Percentiles rank a stretch among this genome's conserved stretches.
Conservation (phyloP, 1,140 invertebrate genomes). For the Drosophila micromelanica region DNA sequence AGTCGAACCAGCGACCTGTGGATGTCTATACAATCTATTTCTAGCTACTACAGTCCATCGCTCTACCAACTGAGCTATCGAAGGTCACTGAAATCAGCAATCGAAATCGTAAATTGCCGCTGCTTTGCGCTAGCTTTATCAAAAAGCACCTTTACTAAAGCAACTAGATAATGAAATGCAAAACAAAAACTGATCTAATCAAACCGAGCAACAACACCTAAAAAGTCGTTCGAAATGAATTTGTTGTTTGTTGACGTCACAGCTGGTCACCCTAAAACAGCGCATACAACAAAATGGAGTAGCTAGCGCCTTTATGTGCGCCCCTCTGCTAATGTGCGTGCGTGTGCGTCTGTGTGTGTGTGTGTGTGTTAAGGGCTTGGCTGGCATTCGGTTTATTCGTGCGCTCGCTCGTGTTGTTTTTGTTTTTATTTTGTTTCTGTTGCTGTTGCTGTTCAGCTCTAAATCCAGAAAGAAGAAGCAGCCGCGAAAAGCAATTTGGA, state of each 20-base stretch:
- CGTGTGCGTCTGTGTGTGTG: conserved; percentile 31
- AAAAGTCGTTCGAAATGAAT: not conserved
- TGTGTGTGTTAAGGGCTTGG: conserved; percentile 49
- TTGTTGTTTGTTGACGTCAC: conserved; percentile 31
- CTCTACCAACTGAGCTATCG: conserved; percentile 95
- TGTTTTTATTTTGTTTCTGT: conserved; percentile 3
- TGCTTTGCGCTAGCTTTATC: not conserved
- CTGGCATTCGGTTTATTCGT: conserved; percentile 42
- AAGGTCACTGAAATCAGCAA: conserved; percentile 84
- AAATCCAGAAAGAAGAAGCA: conserved; percentile 34
- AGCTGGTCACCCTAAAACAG: conserved; percentile 69
- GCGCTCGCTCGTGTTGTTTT: conserved; percentile 14
- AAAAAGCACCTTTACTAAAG: conserved; percentile 4
- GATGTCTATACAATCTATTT: no score
- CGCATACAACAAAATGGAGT: conserved; percentile 78
- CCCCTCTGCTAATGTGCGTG: conserved; percentile 8
- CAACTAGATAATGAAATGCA: conserved; percentile 26
- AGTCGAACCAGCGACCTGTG: no score
- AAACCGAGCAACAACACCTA: not conserved
- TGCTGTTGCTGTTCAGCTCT: conserved; percentile 9
- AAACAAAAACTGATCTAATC: not conserved
- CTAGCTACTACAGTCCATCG: conserved; percentile 90
- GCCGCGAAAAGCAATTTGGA: conserved; percentile 64
- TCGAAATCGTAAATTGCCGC: not conserved
- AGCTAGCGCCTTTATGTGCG: conserved; percentile 31